Evolutionary conservation across 2,797 vertebrate genomes (phyloP), one percentile per base, ranked within the genome.

Genomic region (Buphagus erythrorhynchus): DNA sequence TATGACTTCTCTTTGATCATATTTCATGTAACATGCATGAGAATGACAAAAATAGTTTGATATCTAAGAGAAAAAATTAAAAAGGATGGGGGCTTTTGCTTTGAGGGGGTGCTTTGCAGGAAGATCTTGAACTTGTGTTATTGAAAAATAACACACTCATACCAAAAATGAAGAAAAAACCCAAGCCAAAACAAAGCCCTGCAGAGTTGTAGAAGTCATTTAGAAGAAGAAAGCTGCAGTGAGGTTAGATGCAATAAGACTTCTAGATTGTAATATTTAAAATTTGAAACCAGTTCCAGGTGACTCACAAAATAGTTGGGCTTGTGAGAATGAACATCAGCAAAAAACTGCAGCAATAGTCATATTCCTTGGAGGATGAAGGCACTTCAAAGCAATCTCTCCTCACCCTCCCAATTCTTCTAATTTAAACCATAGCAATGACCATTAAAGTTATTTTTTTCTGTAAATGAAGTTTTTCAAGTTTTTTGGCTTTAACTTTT

Each of bases 381-480:
- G 51, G 46, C 48, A 66, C 84, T 96, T 91, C 52, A 95, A 93
- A 86, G 67, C 45, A 52, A 9, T 25, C 19, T 75, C 40, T 75
- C 21, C 26, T 40, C 31, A 80, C n/a, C 25, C 76, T 92, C 69
- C 52, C 66, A 71, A 13, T 92, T 90, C 33, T 74, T 82, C 72
- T 94, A 68, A 88, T 94, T 95, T 93, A 96, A 93, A 59, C 83
- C 65, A 66, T n/a, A 73, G 29, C 18, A 75, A 42, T 88, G 69
- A 54, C 88, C 40, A 73, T 54, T 88, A 59, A 86, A 93, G 82
- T 82, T 82, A 66, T 51, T 95, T 94, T 93, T 93, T 94, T 87
- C 51, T 77, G 26, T 65, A 68, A 72, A 63, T 82, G 51, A 77
- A 73, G 31, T 82, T 80, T 83, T 81, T 8, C 13, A 75, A 71